phyloP scores from a whole-genome alignment of 2,797 vertebrate species.

The Melopsittacus undulatus region DNA sequence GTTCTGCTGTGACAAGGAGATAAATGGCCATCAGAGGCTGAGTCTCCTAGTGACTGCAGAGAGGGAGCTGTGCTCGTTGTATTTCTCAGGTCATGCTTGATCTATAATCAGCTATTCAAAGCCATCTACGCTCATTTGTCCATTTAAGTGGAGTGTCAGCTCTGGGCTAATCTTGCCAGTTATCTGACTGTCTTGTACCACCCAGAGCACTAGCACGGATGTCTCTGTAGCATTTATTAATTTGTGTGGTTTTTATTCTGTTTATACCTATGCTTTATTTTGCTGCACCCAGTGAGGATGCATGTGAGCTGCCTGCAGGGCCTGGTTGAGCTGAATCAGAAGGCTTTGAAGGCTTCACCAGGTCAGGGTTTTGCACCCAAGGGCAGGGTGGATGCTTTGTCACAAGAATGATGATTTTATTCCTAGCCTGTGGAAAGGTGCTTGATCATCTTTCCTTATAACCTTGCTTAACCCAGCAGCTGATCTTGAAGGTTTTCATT shows the following conservation, averaged over 20 bases:
- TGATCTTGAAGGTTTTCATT: not conserved
- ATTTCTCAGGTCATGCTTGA: not conserved
- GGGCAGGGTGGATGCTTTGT: not conserved
- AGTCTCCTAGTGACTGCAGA: not conserved
- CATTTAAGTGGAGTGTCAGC: not conserved
- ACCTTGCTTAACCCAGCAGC: not conserved
- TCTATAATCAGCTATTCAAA: constrained; percentile 33
- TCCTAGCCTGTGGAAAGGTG: not conserved
- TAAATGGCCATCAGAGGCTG: not conserved
- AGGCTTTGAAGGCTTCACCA: not conserved
- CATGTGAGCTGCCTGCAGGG: not conserved
- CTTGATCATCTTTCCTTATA: not conserved
- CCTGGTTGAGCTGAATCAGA: not conserved
- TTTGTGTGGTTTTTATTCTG: not conserved
- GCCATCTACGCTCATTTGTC: not conserved
- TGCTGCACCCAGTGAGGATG: not conserved
- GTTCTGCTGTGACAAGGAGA: not conserved
- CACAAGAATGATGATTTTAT: not conserved
- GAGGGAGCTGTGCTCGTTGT: not conserved
- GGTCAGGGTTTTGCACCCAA: not conserved
- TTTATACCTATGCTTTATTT: not conserved
- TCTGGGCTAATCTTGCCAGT: not conserved
- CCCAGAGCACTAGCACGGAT: not conserved
- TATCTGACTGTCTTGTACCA: not conserved
- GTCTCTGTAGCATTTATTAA: not conserved